Evolutionary conservation across 1,140 invertebrate genomes (phyloP).

Genomic region (Cyclargus thomasi): DNA sequence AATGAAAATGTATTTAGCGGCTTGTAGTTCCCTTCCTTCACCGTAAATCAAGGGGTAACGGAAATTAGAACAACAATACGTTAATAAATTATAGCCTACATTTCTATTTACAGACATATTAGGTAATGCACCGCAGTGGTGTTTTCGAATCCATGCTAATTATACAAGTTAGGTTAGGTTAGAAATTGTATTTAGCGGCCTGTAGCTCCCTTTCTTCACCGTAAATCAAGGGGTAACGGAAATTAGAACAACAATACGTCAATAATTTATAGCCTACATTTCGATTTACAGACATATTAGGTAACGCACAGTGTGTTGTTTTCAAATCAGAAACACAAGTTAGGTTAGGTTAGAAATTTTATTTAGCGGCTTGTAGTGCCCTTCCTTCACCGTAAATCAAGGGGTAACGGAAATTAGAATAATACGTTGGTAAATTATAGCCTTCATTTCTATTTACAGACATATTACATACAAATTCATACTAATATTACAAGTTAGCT

Average conservation of each 20-base stretch:
- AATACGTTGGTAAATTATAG: conserved; percentile 1
- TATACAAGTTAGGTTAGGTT: too few species aligned
- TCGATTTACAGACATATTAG: neutral
- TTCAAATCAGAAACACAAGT: too few species aligned
- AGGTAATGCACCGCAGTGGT: too few species aligned
- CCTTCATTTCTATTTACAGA: neutral
- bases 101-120: neutral
- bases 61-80: conserved; percentile 15
- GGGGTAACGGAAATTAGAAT: conserved; percentile 7
- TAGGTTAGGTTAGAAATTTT: too few species aligned
- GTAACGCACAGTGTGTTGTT: too few species aligned
- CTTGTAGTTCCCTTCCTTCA: conserved; percentile 20
- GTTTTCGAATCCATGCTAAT: too few species aligned
- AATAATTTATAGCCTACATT: neutral
- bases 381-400: conserved; percentile 19
- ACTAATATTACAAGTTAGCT: too few species aligned
- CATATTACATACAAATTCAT: neutral
- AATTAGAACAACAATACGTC: conserved; percentile 12
- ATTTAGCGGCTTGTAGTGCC: conserved; percentile 22
- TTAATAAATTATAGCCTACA: neutral
- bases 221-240: conserved; percentile 14
- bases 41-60: conserved; percentile 12
- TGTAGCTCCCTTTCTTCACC: conserved; percentile 18
- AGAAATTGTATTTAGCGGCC: conserved; percentile 23
- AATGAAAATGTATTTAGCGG: conserved; percentile 23